Conservation (phyloP, 2,888 invertebrate species). For the Caenorhabditis imperialis region DNA sequence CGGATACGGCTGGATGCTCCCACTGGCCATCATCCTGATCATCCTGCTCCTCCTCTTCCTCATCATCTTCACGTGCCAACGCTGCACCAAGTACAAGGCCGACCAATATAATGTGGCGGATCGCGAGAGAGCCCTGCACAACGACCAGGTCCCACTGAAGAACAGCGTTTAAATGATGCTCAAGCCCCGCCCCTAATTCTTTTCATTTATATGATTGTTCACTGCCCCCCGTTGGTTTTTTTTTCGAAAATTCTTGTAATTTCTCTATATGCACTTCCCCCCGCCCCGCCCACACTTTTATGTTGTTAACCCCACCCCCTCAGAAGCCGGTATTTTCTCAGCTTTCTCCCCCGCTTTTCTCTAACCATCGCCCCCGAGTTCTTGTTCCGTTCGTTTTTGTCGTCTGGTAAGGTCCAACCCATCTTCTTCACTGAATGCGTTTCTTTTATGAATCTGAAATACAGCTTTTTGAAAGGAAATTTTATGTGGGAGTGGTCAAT, state of each 20-base stretch:
- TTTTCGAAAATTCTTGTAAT: neutral
- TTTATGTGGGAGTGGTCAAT: no score
- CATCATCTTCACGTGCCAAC: constrained; percentile 69
- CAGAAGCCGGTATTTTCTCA: neutral
- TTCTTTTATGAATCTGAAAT: neutral
- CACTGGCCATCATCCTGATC: constrained; percentile 71
- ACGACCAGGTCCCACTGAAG: constrained; percentile 44
- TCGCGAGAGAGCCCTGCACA: constrained; percentile 64
- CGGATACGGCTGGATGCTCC: constrained; percentile 69
- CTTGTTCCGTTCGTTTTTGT: constrained; percentile 1
- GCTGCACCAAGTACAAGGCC: constrained; percentile 63
- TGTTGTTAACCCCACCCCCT: constrained; percentile 17
- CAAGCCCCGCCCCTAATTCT: neutral
- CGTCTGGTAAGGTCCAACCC: constrained; percentile 1
- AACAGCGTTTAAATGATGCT: constrained; percentile 42
- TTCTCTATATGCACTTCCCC: neutral
- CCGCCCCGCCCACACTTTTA: neutral
- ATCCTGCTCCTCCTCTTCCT: constrained; percentile 72
- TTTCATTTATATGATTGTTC: neutral
- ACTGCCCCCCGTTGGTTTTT: neutral
- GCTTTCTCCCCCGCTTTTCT: no score
- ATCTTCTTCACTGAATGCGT: neutral
- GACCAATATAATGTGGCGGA: constrained; percentile 73
- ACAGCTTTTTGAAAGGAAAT: neutral
- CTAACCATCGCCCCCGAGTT: no score